phyloP scores from a whole-genome alignment of 2,113 vertebrate species.

The Cacatua alba region DNA sequence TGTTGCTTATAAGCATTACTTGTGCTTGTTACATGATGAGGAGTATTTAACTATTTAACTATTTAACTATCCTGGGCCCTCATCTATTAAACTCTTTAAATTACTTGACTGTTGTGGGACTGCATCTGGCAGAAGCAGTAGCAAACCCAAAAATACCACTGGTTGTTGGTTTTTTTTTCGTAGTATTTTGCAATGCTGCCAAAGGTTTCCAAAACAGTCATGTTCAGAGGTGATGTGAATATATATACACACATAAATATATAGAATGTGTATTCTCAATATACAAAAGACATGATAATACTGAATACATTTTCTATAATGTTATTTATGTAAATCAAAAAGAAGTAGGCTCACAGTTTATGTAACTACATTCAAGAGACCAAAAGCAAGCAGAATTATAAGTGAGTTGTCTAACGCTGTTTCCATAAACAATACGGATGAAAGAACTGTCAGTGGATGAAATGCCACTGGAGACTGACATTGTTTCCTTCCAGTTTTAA shows the following conservation, averaged over 20 bases:
- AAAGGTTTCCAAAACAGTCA: not conserved
- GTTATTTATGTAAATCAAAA: not conserved
- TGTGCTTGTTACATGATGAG: not conserved
- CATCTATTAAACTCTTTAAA: not conserved
- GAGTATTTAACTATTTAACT: not conserved
- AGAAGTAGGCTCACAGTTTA: not conserved
- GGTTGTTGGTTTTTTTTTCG: accelerated
- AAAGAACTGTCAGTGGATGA: not conserved
- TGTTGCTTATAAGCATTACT: not conserved
- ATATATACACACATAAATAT: not conserved
- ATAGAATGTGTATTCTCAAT: not conserved
- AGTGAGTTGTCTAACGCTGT: not conserved
- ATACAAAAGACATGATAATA: not conserved
- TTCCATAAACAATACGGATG: not conserved
- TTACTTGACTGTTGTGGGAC: not conserved
- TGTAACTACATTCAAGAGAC: not conserved
- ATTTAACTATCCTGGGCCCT: not conserved
- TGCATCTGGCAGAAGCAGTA: not conserved
- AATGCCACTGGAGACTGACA: not conserved
- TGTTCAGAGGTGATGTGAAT: not conserved
- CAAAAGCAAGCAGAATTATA: not conserved
- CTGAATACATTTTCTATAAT: not conserved
- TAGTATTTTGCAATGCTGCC: not conserved
- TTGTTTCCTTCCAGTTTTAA: not conserved
- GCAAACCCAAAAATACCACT: not conserved